Evolutionary conservation across 2,888 invertebrate species (phyloP).

Genomic region (Idaea biselata): DNA sequence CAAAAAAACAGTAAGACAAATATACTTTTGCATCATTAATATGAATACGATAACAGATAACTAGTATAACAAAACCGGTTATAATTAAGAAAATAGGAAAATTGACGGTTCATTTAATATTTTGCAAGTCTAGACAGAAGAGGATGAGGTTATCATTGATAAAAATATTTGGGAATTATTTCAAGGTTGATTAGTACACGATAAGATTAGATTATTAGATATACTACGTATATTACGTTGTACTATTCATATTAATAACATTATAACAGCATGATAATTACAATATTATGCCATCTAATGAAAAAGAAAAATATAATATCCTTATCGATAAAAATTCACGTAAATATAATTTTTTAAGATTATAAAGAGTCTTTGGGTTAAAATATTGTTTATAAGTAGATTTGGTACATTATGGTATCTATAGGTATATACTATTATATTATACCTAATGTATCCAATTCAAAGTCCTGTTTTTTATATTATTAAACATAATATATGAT

Average conservation of each 20-base stretch:
- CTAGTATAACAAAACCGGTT: not conserved
- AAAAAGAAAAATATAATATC: not conserved
- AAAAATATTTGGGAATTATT: slow-evolving; percentile 35
- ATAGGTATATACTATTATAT: too few relatives aligned
- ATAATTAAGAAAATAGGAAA: not conserved
- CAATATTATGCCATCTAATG: not conserved
- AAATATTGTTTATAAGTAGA: too few relatives aligned
- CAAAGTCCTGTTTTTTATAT: too few relatives aligned
- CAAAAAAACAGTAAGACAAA: not conserved
- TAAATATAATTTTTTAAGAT: too few relatives aligned
- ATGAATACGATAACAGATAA: not conserved
- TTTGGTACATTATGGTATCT: too few relatives aligned
- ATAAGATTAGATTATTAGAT: slow-evolving; percentile 38
- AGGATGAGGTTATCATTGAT: slow-evolving; percentile 12
- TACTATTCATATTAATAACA: not conserved
- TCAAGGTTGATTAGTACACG: slow-evolving; percentile 49
- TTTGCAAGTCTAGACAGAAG: slow-evolving; percentile 16
- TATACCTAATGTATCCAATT: too few relatives aligned
- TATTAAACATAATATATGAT: too few relatives aligned
- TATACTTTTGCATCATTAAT: not conserved
- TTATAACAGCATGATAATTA: not conserved
- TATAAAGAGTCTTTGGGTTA: too few relatives aligned
- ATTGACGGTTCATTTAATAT: slow-evolving; percentile 3
- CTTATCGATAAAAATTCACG: too few relatives aligned
- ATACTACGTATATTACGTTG: slow-evolving; percentile 24